These are phyloP conservation scores for Pherbina coryleti DNA, from an alignment of 2,888 invertebrate species.

Conservation along the genomic window DNA sequence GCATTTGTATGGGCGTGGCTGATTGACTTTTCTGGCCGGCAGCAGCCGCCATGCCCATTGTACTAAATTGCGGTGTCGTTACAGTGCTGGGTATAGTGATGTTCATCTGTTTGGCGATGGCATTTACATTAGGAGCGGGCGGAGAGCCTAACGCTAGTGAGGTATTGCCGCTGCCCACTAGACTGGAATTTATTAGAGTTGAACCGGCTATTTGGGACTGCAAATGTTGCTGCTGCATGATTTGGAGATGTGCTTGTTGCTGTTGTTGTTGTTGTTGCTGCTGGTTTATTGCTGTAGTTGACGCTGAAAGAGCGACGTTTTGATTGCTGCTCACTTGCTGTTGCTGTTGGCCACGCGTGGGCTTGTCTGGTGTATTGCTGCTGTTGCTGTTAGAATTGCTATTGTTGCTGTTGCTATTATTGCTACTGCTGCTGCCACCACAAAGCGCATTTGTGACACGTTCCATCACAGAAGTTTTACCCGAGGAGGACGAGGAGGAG, in stretches of 20 bases:
- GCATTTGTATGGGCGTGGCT: slow-evolving; percentile 65
- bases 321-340: slow-evolving; percentile 44
- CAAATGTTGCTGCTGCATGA: slow-evolving; percentile 56
- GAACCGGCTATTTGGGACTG: slow-evolving; percentile 62
- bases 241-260: slow-evolving; percentile 54
- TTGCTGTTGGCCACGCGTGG: slow-evolving; percentile 53
- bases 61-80: slow-evolving; percentile 61
- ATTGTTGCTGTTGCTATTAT: slow-evolving; percentile 46
- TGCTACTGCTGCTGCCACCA: slow-evolving; percentile 73
- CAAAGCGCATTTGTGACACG: slow-evolving; percentile 89
- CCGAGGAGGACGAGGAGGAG: slow-evolving; percentile 66
- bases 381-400: slow-evolving; percentile 69
- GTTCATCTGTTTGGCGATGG: slow-evolving; percentile 66
- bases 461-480: slow-evolving; percentile 83
- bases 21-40: slow-evolving; percentile 58
- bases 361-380: slow-evolving; percentile 60
- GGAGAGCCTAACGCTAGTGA: slow-evolving; percentile 61
- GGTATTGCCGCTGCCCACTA: slow-evolving; percentile 53
- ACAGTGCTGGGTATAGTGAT: slow-evolving; percentile 57
- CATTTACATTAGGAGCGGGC: slow-evolving; percentile 64
- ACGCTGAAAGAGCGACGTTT: slow-evolving; percentile 41
- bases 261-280: slow-evolving; percentile 53
- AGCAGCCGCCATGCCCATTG: slow-evolving; percentile 63
- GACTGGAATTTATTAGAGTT: slow-evolving; percentile 62
- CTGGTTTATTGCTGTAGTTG: slow-evolving; percentile 51